Evolutionary conservation across 2,888 invertebrate species (phyloP), one percentile per base, ranked within the genome.

Genomic region (Cantharis flavilabris): DNA sequence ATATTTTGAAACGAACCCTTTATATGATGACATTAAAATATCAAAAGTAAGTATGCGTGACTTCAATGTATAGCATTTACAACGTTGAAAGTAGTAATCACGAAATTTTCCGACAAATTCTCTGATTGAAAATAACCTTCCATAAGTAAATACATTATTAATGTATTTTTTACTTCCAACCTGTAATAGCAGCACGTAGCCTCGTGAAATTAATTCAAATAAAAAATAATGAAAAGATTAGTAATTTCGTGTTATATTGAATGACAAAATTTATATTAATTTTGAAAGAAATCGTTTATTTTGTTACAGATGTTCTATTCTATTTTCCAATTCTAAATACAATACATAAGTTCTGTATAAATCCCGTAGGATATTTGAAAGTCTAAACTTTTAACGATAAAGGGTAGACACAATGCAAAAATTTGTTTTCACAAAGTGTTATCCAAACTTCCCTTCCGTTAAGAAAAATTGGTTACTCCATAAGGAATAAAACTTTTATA

Each of bases 371-470:
- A 69, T 23, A 67, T 69, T 23, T 23, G 13, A 30, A 49, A 20
- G 23, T 28, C 72, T 20, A 73, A 73, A 73, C 67, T 73, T 73
- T 73, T 73, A 73, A 73, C 72, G 72, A 73, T 73, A n/a, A 20
- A 18, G 7, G 49, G 30, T 13, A 49, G 67, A 73, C 33, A 49
- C 49, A 69, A 49, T 30, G 49, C 14, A 69, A 73, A 62, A 73
- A 73, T 73, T 73, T 69, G 26, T 69, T 30, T 73, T 65, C 26
- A 69, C 16, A 73, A 73, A 49, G 65, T 73, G 67, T 65, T 72
- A 62, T 26, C n/a, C 23, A 73, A 69, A 67, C 65, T 67, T 67
- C 65, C 23, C 13, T 23, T 67, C 49, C n/a, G 49, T 49, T 49
- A 49, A 49, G 49, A 49, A 49, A 49, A 49, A 49, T 49, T 49